phyloP scores from a whole-genome alignment of 1,140 invertebrate species.

The Chymomyza costata region DNA sequence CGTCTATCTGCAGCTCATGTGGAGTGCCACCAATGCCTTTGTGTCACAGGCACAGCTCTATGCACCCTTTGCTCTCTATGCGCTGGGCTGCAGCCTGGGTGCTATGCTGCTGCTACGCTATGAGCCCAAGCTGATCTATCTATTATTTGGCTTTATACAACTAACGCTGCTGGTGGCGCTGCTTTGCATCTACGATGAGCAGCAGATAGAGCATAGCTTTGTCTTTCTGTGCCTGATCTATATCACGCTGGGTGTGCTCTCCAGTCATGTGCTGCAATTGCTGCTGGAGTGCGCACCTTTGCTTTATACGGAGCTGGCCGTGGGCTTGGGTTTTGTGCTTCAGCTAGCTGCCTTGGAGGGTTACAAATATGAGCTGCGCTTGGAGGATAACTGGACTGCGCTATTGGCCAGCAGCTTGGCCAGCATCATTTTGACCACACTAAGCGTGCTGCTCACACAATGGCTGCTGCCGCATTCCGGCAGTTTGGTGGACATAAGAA shows the following conservation, averaged over 20 bases:
- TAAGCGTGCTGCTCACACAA: constrained; percentile 36
- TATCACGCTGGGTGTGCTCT: constrained; percentile 50
- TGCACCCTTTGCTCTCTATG: constrained; percentile 45
- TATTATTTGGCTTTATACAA: constrained; percentile 65
- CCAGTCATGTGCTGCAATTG: constrained; percentile 57
- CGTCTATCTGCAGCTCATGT: constrained; percentile 53
- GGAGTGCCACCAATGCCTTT: constrained; percentile 49
- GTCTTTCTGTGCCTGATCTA: constrained; percentile 65
- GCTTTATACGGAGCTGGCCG: constrained; percentile 53
- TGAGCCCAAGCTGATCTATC: constrained; percentile 55
- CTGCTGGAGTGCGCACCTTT: constrained; percentile 60
- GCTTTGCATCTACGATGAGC: constrained; percentile 57
- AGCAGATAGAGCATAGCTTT: constrained; percentile 52
- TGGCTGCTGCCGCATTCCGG: constrained; percentile 48
- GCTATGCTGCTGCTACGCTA: constrained; percentile 53
- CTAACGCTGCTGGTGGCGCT: constrained; percentile 52
- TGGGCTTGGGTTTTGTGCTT: constrained; percentile 39
- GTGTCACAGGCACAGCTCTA: constrained; percentile 35
- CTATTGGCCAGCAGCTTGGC: constrained; percentile 39
- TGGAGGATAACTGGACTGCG: constrained; percentile 35
- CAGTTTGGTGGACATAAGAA: constrained; percentile 60
- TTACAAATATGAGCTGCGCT: constrained; percentile 51
- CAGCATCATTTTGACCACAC: constrained; percentile 32
- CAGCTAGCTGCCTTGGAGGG: constrained; percentile 43
- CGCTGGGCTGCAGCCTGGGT: constrained; percentile 42